phyloP scores from a whole-genome alignment of 2,888 invertebrate species.

The Andrena praecox region DNA sequence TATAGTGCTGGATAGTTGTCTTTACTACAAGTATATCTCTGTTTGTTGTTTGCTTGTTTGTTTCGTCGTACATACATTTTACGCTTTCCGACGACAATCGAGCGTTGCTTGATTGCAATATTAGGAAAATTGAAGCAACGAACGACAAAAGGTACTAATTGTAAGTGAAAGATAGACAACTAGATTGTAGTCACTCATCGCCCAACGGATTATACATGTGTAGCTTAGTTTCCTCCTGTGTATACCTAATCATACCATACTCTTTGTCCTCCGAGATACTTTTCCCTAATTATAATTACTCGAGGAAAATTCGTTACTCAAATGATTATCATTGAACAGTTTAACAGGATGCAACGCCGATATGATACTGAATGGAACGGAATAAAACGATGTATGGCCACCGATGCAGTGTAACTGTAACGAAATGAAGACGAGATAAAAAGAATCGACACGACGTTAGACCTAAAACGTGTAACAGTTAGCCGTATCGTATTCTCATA shows the following conservation, averaged over 20 bases:
- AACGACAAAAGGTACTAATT: neutral
- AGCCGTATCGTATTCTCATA: neutral
- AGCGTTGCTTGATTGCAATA: neutral
- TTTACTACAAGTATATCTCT: slow-evolving; percentile 21
- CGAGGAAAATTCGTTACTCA: neutral
- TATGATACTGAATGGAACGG: neutral
- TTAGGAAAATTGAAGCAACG: neutral
- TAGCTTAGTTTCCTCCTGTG: neutral
- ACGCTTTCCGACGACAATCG: neutral
- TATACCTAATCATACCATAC: neutral
- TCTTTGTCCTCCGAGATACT: neutral
- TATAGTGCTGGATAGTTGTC: slow-evolving; percentile 77
- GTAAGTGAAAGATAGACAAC: neutral
- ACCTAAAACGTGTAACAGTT: neutral
- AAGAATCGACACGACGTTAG: slow-evolving; percentile 1
- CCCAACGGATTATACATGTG: neutral
- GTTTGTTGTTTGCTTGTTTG: neutral
- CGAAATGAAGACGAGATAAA: neutral
- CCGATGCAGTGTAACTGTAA: neutral
- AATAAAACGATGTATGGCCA: neutral
- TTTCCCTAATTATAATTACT: neutral
- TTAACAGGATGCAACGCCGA: neutral
- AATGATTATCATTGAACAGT: neutral
- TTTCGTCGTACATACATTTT: neutral
- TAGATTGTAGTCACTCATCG: neutral